Evolutionary conservation across 64 coral and sea anemone genomes (phyloP).

Genomic region (Pocillopora verrucosa): DNA sequence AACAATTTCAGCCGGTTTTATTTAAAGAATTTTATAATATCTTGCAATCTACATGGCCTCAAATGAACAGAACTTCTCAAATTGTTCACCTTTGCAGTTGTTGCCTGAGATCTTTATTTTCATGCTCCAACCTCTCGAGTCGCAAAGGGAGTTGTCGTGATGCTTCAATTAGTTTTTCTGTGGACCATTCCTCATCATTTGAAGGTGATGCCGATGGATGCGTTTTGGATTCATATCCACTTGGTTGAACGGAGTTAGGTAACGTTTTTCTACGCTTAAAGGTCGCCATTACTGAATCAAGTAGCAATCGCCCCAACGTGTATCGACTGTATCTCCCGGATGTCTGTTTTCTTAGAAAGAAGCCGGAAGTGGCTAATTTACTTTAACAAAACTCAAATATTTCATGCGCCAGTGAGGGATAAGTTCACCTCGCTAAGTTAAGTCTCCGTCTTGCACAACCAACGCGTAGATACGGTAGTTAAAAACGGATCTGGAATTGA

Average conservation of each 20-base stretch:
- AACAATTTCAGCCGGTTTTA: too few species aligned
- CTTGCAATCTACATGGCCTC: not conserved
- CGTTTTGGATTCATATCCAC: not conserved
- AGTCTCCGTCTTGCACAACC: too few species aligned
- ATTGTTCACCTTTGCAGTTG: not conserved
- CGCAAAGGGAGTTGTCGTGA: not conserved
- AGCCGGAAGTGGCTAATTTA: not conserved
- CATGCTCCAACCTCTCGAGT: not conserved
- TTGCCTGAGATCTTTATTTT: not conserved
- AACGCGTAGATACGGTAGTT: too few species aligned
- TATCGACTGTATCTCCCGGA: not conserved
- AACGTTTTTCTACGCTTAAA: not conserved
- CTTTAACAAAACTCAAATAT: not conserved
- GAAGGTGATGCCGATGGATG: not conserved
- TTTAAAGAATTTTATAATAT: too few species aligned
- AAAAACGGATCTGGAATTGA: too few species aligned
- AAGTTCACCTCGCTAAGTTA: too few species aligned
- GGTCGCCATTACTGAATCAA: not conserved
- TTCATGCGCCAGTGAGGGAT: too few species aligned
- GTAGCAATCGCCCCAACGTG: not conserved
- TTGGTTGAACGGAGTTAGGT: not conserved
- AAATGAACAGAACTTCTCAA: not conserved
- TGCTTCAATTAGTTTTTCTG: not conserved
- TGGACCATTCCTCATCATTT: not conserved
- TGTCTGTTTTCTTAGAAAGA: constrained; percentile 4